Conservation (phyloP, 2,797 vertebrate genomes). For the Steatocranus sp. region DNA sequence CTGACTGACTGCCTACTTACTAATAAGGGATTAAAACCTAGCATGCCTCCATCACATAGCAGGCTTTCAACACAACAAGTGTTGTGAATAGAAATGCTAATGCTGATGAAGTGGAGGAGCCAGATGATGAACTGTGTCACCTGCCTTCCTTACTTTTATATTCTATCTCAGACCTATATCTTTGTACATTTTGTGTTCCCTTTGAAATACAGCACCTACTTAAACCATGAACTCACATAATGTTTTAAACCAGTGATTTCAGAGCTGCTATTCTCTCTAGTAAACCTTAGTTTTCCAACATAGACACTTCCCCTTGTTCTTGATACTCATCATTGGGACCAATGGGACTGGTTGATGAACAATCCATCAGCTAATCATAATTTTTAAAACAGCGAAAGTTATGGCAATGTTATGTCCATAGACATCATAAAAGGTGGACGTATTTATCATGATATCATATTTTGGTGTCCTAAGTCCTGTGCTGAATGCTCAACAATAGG, state of each 20-base stretch:
- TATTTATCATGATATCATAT: background rate
- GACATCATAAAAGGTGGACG: background rate
- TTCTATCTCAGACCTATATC: background rate
- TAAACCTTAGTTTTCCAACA: background rate
- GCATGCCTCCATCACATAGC: conserved; percentile 20
- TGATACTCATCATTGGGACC: background rate
- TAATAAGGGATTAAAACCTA: conserved; percentile 56
- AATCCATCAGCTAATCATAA: background rate
- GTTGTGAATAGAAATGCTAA: background rate
- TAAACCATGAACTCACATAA: background rate
- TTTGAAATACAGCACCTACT: background rate
- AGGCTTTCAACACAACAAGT: conserved; percentile 1
- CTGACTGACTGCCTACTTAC: conserved; percentile 27
- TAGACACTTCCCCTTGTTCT: background rate
- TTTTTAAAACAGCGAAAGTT: background rate
- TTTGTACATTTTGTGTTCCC: background rate
- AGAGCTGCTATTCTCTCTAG: background rate
- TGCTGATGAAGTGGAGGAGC: background rate
- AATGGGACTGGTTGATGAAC: background rate
- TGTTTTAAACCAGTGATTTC: background rate
- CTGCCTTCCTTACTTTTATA: background rate
- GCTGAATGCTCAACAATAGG: background rate
- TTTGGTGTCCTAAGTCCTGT: background rate
- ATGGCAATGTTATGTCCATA: background rate
- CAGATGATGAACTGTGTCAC: background rate